phyloP scores from a whole-genome alignment of 2,888 invertebrate genomes.

The Augiades crinisus region DNA sequence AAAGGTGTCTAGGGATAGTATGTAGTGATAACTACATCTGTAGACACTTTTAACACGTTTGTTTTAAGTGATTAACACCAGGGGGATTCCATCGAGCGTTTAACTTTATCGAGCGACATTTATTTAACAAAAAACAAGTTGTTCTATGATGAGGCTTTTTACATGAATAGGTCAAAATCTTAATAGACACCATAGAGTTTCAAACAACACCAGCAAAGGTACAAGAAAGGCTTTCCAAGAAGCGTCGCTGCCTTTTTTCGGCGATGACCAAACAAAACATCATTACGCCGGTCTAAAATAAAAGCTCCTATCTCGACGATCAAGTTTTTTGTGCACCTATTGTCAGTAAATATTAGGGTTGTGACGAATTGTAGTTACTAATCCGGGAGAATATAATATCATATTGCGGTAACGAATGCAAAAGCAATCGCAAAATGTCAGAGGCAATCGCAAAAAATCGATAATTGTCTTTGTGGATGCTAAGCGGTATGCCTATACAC shows the following conservation, averaged over 20 bases:
- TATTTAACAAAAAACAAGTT: neutral
- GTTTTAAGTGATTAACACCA: no score
- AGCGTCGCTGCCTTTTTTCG: constrained; percentile 12
- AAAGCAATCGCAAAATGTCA: no score
- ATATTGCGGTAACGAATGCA: no score
- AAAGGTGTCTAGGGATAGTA: no score
- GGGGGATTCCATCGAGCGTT: no score
- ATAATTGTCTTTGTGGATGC: no score
- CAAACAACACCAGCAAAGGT: neutral
- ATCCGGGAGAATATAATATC: neutral
- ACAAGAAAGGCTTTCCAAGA: constrained; percentile 20
- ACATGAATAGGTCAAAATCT: no score
- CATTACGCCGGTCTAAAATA: constrained; percentile 22
- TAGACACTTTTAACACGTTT: no score
- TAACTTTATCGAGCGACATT: no score
- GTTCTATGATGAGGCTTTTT: neutral
- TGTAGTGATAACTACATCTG: no score
- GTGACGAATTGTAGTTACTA: neutral
- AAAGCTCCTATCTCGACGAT: constrained; percentile 32
- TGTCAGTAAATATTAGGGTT: constrained; percentile 22
- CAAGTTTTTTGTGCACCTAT: constrained; percentile 33
- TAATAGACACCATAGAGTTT: neutral
- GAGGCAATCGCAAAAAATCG: no score
- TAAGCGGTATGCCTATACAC: no score
- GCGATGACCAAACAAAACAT: constrained; percentile 18